phyloP scores from a whole-genome alignment of 2,797 vertebrate genomes.

The Fringilla coelebs region DNA sequence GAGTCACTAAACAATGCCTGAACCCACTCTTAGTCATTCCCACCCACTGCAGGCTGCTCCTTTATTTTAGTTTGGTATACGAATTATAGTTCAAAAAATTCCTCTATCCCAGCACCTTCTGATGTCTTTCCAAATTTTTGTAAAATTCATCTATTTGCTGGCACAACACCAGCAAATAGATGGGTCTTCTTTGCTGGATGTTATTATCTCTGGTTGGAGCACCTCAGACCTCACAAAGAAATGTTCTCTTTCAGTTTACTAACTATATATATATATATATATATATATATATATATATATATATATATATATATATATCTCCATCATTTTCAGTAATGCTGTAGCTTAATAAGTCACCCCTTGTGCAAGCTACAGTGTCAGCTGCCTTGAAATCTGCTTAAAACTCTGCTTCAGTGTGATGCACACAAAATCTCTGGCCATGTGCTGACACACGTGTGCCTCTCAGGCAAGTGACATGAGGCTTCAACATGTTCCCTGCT shows the following conservation, averaged over 20 bases:
- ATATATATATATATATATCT: background rate
- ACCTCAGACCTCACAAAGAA: background rate
- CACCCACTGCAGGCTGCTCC: background rate
- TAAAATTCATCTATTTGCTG: background rate
- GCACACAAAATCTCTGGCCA: background rate
- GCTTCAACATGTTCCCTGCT: background rate
- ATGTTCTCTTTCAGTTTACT: background rate
- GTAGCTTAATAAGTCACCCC: background rate
- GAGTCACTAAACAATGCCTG: background rate
- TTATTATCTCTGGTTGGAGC: background rate
- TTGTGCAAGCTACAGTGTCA: background rate
- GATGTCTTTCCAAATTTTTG: background rate
- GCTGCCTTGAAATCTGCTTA: background rate
- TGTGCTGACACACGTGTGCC: background rate
- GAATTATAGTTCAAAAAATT: background rate
- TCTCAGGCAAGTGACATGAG: background rate
- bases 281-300: background rate
- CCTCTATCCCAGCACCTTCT: background rate
- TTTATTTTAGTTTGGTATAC: background rate
- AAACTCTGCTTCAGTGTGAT: background rate
- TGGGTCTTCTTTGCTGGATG: background rate
- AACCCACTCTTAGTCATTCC: background rate
- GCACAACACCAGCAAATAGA: background rate
- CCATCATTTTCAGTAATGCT: background rate
- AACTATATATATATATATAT: background rate